A percentile compares a stretch with the other conserved stretches of the same genome.
Evolutionary conservation across 2,113 vertebrate species (phyloP).

Genomic region (Myotis brandtii): DNA sequence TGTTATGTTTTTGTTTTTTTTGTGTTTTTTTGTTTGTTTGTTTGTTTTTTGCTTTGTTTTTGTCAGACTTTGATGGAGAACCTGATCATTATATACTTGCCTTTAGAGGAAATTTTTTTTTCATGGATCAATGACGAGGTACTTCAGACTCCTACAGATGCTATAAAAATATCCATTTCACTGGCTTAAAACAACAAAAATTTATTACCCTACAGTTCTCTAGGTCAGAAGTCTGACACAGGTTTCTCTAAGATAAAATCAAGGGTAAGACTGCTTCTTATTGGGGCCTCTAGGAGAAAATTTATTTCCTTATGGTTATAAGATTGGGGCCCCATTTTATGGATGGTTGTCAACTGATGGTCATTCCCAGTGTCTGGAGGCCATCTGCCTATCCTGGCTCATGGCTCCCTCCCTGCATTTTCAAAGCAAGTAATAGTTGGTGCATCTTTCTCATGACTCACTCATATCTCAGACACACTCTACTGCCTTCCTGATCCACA

Average conservation of each 20-base stretch:
- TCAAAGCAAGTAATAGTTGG: neutral
- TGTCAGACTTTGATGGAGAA: neutral
- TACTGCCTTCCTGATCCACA: neutral
- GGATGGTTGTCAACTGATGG: neutral
- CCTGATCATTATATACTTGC: neutral
- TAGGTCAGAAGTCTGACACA: neutral
- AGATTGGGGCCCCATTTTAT: neutral
- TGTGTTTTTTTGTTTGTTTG: neutral
- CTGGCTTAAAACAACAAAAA: neutral
- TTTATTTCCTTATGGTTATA: neutral
- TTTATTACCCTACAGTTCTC: neutral
- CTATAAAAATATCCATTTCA: neutral
- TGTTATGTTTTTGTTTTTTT: neutral
- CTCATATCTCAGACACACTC: neutral
- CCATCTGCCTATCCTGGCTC: neutral
- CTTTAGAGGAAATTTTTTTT: neutral
- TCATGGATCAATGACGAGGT: neutral
- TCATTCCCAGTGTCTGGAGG: neutral
- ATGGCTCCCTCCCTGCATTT: neutral
- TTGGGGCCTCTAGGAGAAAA: neutral
- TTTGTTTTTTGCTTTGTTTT: neutral
- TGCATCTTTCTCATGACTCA: neutral
- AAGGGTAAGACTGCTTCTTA: neutral
- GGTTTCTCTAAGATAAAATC: neutral
- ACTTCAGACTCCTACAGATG: neutral